These are phyloP conservation scores for Amphipoea oculea DNA, from an alignment of 2,888 invertebrate genomes.

Conservation along the genomic window DNA sequence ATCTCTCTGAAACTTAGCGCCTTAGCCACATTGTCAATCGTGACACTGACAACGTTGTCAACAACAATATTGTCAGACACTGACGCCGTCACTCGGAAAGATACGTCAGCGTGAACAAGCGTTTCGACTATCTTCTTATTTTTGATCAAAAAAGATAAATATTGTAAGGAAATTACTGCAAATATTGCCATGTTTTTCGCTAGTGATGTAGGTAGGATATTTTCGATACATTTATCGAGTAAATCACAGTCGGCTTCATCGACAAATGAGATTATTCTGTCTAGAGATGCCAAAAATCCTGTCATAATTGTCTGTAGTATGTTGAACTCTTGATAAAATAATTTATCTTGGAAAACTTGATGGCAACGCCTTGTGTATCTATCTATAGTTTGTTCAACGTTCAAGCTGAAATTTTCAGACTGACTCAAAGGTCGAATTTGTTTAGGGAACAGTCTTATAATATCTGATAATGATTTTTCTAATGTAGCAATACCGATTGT, in stretches of 20 bases:
- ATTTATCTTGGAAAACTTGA: constrained; percentile 88
- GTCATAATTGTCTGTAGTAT: constrained; percentile 82
- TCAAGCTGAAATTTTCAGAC: constrained; percentile 86
- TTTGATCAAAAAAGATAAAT: constrained; percentile 87
- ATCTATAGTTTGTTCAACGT: constrained; percentile 85
- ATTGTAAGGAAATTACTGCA: constrained; percentile 86
- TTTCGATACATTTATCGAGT: constrained; percentile 84
- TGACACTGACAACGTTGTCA: constrained; percentile 81
- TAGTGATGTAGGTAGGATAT: constrained; percentile 78
- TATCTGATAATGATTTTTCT: constrained; percentile 83
- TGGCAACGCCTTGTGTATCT: constrained; percentile 87
- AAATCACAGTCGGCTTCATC: constrained; percentile 86
- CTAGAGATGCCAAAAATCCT: constrained; percentile 79
- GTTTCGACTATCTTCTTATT: constrained; percentile 87
- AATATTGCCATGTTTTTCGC: constrained; percentile 84
- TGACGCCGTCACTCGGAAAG: constrained; percentile 78
- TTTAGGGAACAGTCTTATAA: constrained; percentile 86
- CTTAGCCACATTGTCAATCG: constrained; percentile 83
- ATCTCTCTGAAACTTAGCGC: constrained; percentile 83
- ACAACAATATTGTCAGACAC: constrained; percentile 82
- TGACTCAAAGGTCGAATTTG: constrained; percentile 87
- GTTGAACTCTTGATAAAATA: constrained; percentile 86
- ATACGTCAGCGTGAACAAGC: constrained; percentile 84
- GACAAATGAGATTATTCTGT: constrained; percentile 77
- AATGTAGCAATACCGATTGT: constrained; percentile 75